Evolutionary conservation across 2,888 invertebrate species (phyloP).

Genomic region (Linnaemya tessellans): DNA sequence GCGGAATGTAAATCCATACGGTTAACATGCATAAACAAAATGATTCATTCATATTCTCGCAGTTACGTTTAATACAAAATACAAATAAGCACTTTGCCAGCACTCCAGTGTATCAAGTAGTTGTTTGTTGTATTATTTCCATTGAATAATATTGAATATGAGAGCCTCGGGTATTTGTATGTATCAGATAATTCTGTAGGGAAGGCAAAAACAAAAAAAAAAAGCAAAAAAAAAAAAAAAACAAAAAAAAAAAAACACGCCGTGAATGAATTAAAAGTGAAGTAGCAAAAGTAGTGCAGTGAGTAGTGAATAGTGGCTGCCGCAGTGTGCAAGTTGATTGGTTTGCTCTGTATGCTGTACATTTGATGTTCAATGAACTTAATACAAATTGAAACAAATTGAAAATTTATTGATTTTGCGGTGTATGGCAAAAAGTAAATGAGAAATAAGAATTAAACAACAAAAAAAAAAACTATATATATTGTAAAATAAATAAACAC

Average conservation of each 20-base stretch:
- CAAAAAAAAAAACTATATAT: background rate
- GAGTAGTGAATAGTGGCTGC: constrained; percentile 12
- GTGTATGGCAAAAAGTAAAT: constrained; percentile 60
- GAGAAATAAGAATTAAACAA: constrained; percentile 51
- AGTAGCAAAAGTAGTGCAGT: constrained; percentile 1
- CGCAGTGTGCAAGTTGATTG: constrained; percentile 34
- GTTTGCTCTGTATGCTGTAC: constrained; percentile 54
- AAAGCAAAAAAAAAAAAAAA: constrained; percentile 24
- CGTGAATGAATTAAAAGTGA: constrained; percentile 58
- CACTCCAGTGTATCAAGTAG: constrained; percentile 52
- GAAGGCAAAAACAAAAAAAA: constrained; percentile 13
- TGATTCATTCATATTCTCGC: constrained; percentile 51
- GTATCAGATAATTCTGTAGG: constrained; percentile 49
- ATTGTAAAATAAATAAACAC: constrained; percentile 40
- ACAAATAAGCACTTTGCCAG: constrained; percentile 56
- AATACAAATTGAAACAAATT: constrained; percentile 72
- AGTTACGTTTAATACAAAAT: constrained; percentile 38
- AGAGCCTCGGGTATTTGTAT: constrained; percentile 63
- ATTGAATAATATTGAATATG: constrained; percentile 69
- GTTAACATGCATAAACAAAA: constrained; percentile 39
- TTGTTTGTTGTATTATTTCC: constrained; percentile 52
- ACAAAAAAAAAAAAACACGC: constrained; percentile 18
- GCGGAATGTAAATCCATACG: constrained; percentile 30
- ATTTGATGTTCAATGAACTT: constrained; percentile 71
- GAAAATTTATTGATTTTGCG: constrained; percentile 72